These are phyloP conservation scores for Oceanodroma leucorhoa DNA, from an alignment of 2,797 vertebrate species.

Conservation along the genomic window DNA sequence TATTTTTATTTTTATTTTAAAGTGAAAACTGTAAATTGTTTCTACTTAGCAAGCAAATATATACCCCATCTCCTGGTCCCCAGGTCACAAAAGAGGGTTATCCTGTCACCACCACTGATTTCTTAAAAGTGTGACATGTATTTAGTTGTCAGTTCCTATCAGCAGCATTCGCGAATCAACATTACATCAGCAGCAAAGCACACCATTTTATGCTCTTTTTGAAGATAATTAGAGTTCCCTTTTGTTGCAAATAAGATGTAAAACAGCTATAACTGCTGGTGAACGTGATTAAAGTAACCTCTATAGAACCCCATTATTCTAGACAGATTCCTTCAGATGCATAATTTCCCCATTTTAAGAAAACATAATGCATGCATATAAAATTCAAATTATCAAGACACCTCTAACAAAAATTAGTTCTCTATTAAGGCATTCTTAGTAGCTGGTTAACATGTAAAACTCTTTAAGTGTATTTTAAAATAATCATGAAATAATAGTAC, in stretches of 20 bases:
- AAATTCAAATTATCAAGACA: constrained; percentile 86
- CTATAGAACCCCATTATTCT: constrained; percentile 92
- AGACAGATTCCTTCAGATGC: constrained; percentile 88
- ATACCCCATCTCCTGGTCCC: constrained; percentile 74
- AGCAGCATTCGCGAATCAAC: constrained; percentile 86
- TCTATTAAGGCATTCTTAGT: constrained; percentile 82
- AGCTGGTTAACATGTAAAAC: constrained; percentile 84
- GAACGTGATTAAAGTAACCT: constrained; percentile 97
- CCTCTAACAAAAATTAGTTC: constrained; percentile 86
- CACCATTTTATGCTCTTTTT: constrained; percentile 85
- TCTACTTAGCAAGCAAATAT: constrained; percentile 83
- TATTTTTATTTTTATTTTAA: constrained; percentile 70
- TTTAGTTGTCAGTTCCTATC: constrained; percentile 94
- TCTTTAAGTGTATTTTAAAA: constrained; percentile 85
- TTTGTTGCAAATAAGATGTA: constrained; percentile 91
- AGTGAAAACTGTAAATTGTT: constrained; percentile 77
- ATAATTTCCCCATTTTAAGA: constrained; percentile 90
- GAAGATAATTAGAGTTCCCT: constrained; percentile 92
- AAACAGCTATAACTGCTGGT: constrained; percentile 93
- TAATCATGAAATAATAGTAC: constrained; percentile 83
- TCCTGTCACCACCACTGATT: constrained; percentile 83
- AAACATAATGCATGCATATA: constrained; percentile 88
- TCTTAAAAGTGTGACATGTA: constrained; percentile 84
- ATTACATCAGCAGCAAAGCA: constrained; percentile 84
- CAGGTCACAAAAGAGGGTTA: constrained; percentile 85